A percentile compares a stretch with the other conserved stretches of the same genome.
Evolutionary conservation across 2,797 vertebrate genomes (phyloP).

Genomic region (Thunnus albacares): DNA sequence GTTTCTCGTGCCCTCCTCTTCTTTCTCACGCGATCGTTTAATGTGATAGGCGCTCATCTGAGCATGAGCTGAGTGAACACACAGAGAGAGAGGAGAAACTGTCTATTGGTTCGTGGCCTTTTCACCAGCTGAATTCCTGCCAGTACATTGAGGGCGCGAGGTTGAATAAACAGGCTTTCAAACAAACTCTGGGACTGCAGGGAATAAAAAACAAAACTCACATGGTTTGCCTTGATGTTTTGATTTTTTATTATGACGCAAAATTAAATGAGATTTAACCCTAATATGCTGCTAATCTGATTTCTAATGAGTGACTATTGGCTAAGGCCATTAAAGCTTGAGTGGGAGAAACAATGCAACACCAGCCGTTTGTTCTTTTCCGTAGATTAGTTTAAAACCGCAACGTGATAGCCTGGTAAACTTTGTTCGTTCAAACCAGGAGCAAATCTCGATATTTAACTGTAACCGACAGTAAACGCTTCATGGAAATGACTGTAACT

Average conservation of each 20-base stretch:
- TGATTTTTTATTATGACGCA: constrained; percentile 15
- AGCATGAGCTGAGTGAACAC: constrained; percentile 18
- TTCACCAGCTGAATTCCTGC: not conserved
- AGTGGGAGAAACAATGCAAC: constrained; percentile 6
- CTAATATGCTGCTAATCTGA: constrained; percentile 36
- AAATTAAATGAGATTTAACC: constrained; percentile 23
- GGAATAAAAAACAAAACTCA: not conserved
- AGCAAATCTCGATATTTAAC: not conserved
- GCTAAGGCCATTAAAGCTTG: constrained; percentile 19
- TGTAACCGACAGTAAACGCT: not conserved
- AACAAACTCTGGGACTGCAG: not conserved
- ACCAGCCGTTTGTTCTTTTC: not conserved
- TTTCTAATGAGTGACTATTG: constrained; percentile 19
- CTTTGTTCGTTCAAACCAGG: not conserved
- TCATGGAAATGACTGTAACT: not conserved
- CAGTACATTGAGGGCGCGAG: not conserved
- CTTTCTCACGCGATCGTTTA: constrained; percentile 71
- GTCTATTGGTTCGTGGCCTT: not conserved
- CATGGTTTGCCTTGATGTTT: constrained; percentile 29
- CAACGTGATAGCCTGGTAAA: not conserved
- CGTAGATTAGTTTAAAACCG: constrained; percentile 3
- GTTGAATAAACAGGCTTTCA: constrained; percentile 17
- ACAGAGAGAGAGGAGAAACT: too few relatives aligned
- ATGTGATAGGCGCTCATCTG: constrained; percentile 57
- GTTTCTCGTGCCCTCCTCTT: constrained; percentile 28